Evolutionary conservation across 1,140 invertebrate species (phyloP), one percentile per base, ranked within the genome.

Genomic region (Ladona fulva): DNA sequence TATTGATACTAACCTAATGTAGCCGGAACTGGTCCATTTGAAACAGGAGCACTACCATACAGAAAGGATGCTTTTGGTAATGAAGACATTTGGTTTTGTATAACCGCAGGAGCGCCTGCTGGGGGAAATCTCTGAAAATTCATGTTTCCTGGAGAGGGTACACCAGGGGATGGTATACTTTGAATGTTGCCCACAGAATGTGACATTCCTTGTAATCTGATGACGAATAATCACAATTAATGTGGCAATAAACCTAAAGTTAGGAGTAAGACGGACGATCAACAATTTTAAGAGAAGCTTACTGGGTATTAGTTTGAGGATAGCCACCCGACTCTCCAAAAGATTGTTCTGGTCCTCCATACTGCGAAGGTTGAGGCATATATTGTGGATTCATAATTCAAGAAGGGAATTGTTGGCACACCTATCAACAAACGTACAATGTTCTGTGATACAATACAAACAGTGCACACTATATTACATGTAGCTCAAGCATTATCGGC

Each of bases 331-430:
- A 29, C 12, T n/a, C 25, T 19, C 75, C 75, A 25, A n/a, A 66
- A 16, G 37, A 59, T 0, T 52, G 25, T 8, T 76, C 77, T 66
- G 78, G 79, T 42, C 24, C 73, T n/a, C n/a, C 52, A 66, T 76
- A 77, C 25, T 74, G 74, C 24, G 76, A 25, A 14, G 74, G 42
- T 42, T 42, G 75, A 24, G 76, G 59, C 24, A 78, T 78, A 74
- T 76, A 22, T 22, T 42, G 24, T 29, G 22, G 29, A 80, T 22
- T 29, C 22, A 42, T 74, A n/a, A 77, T 76, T 22, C 11, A 19
- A 25, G 44, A 14, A 10, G n/a, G 66, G 19, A 7, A 25, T 74
- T 25, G 25, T 14, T 22, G 29, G 16, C 42, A 37, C 25, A 74
- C 24, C 24, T 37, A 37, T 5, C 8, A 8, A 42, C 76, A 29